These are phyloP conservation scores for Tiaroga cobitis DNA, from an alignment of 2,797 vertebrate genomes.

Conservation along the genomic window DNA sequence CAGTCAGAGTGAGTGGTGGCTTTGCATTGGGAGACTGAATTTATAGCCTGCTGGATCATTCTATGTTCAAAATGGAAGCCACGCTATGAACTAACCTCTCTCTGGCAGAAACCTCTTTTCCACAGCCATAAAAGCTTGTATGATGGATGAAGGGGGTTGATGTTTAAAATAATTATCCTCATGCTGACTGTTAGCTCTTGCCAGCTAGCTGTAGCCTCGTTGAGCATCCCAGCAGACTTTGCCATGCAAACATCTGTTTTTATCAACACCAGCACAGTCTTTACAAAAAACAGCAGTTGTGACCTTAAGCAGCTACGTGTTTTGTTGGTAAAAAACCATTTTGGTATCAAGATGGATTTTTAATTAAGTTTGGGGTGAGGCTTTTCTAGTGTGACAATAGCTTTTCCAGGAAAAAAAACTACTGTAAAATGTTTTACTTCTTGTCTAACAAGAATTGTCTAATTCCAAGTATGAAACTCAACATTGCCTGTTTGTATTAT, in stretches of 20 bases:
- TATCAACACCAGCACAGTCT: neutral
- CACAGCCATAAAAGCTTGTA: conserved; percentile 57
- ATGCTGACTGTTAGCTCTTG: conserved; percentile 51
- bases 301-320: neutral
- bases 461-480: neutral
- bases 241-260: neutral
- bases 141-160: conserved; percentile 63
- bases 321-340: neutral
- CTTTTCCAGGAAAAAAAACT: neutral
- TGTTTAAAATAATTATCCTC: conserved; percentile 69
- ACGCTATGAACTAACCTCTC: neutral
- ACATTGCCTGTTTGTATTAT: neutral
- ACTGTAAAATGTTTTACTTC: too few relatives aligned
- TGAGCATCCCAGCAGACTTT: conserved; percentile 29
- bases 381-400: neutral
- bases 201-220: conserved; percentile 51
- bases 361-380: neutral
- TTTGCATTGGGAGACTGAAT: conserved; percentile 37
- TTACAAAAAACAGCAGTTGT: neutral
- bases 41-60: conserved; percentile 28
- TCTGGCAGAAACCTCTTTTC: conserved; percentile 8
- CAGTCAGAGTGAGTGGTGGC: conserved; percentile 44
- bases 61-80: conserved; percentile 1
- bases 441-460: neutral
- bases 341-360: neutral